A percentile compares a stretch with the other conserved stretches of the same genome.
phyloP scores from a whole-genome alignment of 2,797 vertebrate species.

The Onychomys leucogaster region DNA sequence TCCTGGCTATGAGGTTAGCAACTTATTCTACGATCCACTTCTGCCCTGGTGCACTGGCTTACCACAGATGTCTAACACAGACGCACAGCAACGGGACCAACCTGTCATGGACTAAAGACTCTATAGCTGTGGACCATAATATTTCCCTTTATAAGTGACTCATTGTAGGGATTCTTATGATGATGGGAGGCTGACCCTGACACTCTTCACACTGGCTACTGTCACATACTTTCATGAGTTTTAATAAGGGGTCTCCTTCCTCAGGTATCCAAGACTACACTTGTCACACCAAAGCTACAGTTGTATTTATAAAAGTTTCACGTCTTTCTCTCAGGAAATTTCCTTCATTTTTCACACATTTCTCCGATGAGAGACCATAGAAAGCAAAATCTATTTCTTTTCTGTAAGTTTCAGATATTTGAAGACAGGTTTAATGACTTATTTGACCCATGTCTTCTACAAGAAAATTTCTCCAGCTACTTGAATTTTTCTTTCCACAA shows the following conservation, averaged over 20 bases:
- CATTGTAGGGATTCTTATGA: too few relatives aligned
- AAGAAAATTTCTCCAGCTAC: not conserved
- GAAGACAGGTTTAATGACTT: not conserved
- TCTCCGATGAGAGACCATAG: not conserved
- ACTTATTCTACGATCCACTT: accelerated
- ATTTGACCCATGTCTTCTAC: not conserved
- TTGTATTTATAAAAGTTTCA: not conserved
- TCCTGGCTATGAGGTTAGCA: not conserved
- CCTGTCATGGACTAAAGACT: not conserved
- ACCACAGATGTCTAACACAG: not conserved
- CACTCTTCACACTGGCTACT: accelerated
- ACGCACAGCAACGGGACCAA: not conserved
- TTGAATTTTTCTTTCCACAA: not conserved
- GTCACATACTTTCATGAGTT: not conserved
- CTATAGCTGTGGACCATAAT: not conserved
- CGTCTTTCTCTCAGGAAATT: not conserved
- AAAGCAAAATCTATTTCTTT: not conserved
- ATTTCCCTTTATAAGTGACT: not conserved
- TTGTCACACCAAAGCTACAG: not conserved
- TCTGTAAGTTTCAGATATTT: not conserved
- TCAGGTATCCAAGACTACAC: not conserved
- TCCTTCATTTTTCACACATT: not conserved
- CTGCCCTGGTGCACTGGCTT: not conserved
- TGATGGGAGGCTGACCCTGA: not conserved
- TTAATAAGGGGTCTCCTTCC: too few relatives aligned